Evolutionary conservation across 2,888 invertebrate genomes (phyloP), one percentile per base, ranked within the genome.

Genomic region (Cerastis leucographa): DNA sequence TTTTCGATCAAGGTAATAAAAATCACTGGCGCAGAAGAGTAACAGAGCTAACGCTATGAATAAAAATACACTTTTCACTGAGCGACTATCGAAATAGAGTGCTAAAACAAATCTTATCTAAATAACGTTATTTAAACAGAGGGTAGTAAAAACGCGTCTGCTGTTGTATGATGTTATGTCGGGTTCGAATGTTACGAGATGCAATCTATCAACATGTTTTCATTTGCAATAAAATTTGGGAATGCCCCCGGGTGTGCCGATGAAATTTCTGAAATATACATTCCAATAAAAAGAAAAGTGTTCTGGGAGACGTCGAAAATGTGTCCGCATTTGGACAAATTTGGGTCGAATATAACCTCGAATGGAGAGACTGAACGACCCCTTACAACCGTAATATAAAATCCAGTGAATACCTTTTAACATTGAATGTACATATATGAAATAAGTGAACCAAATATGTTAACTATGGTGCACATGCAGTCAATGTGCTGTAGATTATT

Each of bases 321-420:
- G 93, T 94, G 93, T 92, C 93, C 93, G 91, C 93, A 93, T 94
- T 93, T 92, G 93, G 92, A 94, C 92, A 94, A 94, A 94, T 94
- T 94, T 93, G 92, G 94, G 94, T 94, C 91, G 92, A 93, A 94
- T 91, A 93, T 92, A 93, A 93, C 93, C 92, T 92, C 91, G 88
- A 94, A 93, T 92, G 90, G 90, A 92, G 91, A 92, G 90, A 93
- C 91, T 92, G 92, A 93, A 93, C 92, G 93, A 90, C 92, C 92
- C 90, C 91, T 91, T 92, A 92, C 91, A 92, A 90, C 89, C 91
- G 91, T 92, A 92, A 93, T 93, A 94, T 93, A 93, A 93, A 92
- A 93, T 91, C 91, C 87, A 91, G 91, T 91, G 90, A 89, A 90
- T 90, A 90, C 90, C 89, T 90, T 85, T 92, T 92, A 89, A 90